phyloP scores from a whole-genome alignment of 2,797 vertebrate species.

The Cephalopachus bancanus region DNA sequence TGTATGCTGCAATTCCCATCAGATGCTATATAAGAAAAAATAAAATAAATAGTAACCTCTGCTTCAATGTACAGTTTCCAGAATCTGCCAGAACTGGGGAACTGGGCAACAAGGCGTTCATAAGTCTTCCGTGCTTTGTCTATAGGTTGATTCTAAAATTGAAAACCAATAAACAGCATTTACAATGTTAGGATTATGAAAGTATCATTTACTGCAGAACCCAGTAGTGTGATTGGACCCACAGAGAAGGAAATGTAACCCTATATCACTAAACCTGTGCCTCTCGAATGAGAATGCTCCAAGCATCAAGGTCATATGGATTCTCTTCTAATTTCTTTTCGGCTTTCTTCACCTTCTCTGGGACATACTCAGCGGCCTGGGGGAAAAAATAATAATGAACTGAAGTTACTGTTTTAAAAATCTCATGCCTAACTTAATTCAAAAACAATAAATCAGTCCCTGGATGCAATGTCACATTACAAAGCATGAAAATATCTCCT shows the following conservation, averaged over 20 bases:
- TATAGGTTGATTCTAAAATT: constrained; percentile 99
- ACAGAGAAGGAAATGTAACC: constrained; percentile 98
- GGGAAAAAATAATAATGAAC: constrained; percentile 85
- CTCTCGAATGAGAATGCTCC: constrained; percentile 99
- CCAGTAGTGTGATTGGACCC: constrained; percentile 92
- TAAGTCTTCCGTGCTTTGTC: constrained; percentile 99
- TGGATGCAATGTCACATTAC: neutral
- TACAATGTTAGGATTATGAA: constrained; percentile 90
- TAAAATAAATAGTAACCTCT: constrained; percentile 96
- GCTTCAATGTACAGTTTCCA: constrained; percentile 99
- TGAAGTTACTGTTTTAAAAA: constrained; percentile 83
- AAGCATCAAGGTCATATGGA: constrained; percentile 99
- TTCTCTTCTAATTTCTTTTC: constrained; percentile 99
- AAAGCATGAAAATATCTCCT: neutral
- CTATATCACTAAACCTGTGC: constrained; percentile 99
- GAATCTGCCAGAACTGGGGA: constrained; percentile 99
- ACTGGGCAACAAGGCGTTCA: constrained; percentile 99
- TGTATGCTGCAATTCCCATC: constrained; percentile 86
- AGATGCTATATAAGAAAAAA: constrained; percentile 90
- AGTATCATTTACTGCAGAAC: constrained; percentile 90
- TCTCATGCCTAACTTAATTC: constrained; percentile 63
- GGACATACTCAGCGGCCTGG: constrained; percentile 97
- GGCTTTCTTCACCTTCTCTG: constrained; percentile 99
- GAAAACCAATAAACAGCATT: constrained; percentile 95
- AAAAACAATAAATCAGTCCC: constrained; percentile 56